Base-by-base conservation (phyloP, 2,888 invertebrate species). In the Dasypolia templi region DNA sequence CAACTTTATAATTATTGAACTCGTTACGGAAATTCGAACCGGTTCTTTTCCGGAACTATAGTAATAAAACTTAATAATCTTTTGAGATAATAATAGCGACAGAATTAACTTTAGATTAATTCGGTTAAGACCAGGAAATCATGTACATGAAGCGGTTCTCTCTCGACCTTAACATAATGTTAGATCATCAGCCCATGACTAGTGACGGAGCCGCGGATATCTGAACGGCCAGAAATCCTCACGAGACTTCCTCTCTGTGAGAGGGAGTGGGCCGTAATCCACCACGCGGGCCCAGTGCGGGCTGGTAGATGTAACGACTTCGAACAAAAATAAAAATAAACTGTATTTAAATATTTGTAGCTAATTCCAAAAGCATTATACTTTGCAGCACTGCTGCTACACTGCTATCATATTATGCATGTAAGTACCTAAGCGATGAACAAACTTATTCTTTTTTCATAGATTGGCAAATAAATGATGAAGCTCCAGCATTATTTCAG, bases 101-200 rank as follows among this genome's bases (percentile, higher is more conserved):
- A 35, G 22, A 66, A 59, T 72, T 59, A 70, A 79, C 64, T 69
- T 53, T 3, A 68, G 71, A 75, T 79, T 70, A 58, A 75, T 80
- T 83, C 53, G 65, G 64, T 84, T 68, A 58, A 44, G 35, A 62
- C 81, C 58, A 81, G 84, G 81, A 84, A 80, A 58, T 42, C 53
- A 83, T 74, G 56, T 58, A 4, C 12, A 46, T 35, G 64, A 39
- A 71, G 62, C 46, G n/a, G 68, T 68, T 64, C 9, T 14, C 22
- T n/a, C 26, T 44, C 2, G 59, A 32, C 35, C 29, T 61, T 53
- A 26, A 56, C 22, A 46, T 67, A 39, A 26, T 51, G 29, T 74
- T 79, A 79, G 56, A 65, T 72, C 67, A 58, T 62, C 49, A 46
- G 29, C 12, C 44, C 44, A 69, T 32, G 44, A 66, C 49, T 14